phyloP scores from a whole-genome alignment of 2,113 vertebrate species.

The Ceyx margarethae region DNA sequence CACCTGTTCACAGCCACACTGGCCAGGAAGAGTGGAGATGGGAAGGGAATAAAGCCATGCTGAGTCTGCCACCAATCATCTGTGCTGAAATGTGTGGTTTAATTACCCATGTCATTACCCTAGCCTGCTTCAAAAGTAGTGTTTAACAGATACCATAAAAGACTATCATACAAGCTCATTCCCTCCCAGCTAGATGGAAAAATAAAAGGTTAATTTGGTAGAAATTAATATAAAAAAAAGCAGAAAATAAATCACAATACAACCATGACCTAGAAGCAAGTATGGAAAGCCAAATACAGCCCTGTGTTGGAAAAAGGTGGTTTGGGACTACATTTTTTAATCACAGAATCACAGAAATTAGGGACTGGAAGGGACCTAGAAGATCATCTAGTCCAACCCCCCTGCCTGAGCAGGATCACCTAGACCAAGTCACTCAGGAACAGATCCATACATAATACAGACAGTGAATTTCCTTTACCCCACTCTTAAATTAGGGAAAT shows the following conservation, averaged over 20 bases:
- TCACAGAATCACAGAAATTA: too few species aligned
- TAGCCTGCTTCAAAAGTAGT: slow-evolving; percentile 1
- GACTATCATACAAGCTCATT: not conserved
- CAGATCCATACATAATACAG: too few species aligned
- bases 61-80: not conserved
- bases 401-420: too few species aligned
- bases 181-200: not conserved
- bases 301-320: not conserved
- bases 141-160: not conserved
- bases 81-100: not conserved
- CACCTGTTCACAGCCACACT: not conserved
- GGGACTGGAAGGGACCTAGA: too few species aligned
- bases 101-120: slow-evolving; percentile 34
- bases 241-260: not conserved
- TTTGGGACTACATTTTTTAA: not conserved
- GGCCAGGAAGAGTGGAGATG: not conserved
- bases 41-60: not conserved
- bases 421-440: too few species aligned
- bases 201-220: not conserved
- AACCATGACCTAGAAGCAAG: not conserved
- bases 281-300: not conserved
- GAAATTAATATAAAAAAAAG: not conserved
- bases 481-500: not conserved
- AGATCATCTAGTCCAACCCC: too few species aligned
- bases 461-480: not conserved